Base-by-base conservation (phyloP, 2,797 vertebrate species). In the Kryptolebias ocellatus region DNA sequence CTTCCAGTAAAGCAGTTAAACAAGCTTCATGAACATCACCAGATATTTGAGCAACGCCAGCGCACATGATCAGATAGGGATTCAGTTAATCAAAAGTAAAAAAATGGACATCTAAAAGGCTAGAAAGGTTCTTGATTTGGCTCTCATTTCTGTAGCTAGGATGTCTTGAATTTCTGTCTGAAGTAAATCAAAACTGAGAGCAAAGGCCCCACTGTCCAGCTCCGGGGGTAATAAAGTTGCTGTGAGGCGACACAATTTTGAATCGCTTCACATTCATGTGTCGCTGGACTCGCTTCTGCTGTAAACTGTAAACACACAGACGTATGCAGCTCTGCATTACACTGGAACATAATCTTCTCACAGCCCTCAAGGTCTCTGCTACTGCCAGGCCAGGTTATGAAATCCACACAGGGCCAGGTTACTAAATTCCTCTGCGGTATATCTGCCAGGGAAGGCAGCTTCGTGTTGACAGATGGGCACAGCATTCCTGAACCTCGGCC, bases 381-480 rank as follows among this genome's bases (percentile, higher is more conserved):
- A 65, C 76, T 85, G 80, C 78, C 80, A 80, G 80, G 77, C 83
- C 86, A 89, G 80, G 80, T 90, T 90, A 85, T 89, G 89, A 91
- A 91, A 91, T 90, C 84, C 84, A 85, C 80, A 86, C 83, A 85
- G 84, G 81, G 80, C 88, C 88, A 90, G 83, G 90, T 93, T 92
- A 93, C 92, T 91, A 93, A 87, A 93, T 93, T 91, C 89, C 79
- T 87, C 83, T 90, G 87, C 87, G 85, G 81, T 83, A 83, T 87
- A 81, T 87, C 85, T 93, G 91, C 90, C 90, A 93, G 84, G 71
- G 81, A 91, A 90, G 90, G 89, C 91, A 84, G 84, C 86, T 89
- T 83, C 27, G 70, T 88, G 91, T 91, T 92, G 90, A 93, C 93
- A 93, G 93, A 93, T 88, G 89, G 91, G 89, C 90, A 91, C 85